A percentile compares a stretch with the other conserved stretches of the same genome.
phyloP scores from a whole-genome alignment of 2,113 vertebrate genomes.

The Pelusios castaneus region DNA sequence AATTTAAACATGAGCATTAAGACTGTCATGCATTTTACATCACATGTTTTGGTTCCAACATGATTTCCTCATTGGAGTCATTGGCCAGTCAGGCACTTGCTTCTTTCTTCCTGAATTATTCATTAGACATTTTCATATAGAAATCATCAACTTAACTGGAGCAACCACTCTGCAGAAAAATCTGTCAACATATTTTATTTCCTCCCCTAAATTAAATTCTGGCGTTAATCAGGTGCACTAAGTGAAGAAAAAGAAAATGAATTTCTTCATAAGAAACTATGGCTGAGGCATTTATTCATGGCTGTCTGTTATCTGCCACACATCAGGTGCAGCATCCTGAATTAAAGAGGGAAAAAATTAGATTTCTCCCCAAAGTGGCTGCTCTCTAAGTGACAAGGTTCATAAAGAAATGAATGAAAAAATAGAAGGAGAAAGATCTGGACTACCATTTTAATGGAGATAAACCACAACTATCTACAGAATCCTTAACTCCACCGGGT shows the following conservation, averaged over 20 bases:
- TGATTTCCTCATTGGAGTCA: constrained; percentile 65
- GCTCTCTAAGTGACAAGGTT: background rate
- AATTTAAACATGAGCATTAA: constrained; percentile 77
- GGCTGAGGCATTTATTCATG: constrained; percentile 45
- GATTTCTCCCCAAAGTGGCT: background rate
- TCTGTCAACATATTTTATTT: constrained; percentile 60
- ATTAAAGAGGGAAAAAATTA: constrained; percentile 7
- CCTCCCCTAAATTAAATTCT: constrained; percentile 48
- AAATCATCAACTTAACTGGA: constrained; percentile 67
- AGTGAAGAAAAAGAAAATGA: constrained; percentile 32
- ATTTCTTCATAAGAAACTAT: constrained; percentile 27
- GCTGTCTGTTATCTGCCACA: background rate
- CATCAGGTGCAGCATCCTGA: background rate
- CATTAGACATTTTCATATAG: constrained; percentile 55
- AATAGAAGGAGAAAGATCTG: background rate
- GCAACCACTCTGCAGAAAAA: constrained; percentile 62
- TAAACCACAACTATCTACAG: constrained; percentile 3
- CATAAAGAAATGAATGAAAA: constrained; percentile 21
- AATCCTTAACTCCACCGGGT: constrained; percentile 4
- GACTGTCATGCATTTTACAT: constrained; percentile 79
- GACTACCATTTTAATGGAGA: background rate
- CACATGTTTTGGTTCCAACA: constrained; percentile 63
- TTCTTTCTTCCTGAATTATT: constrained; percentile 71
- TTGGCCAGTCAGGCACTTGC: constrained; percentile 52
- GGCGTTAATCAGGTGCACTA: constrained; percentile 41